A percentile compares a stretch with the other conserved stretches of the same genome.
These are phyloP conservation scores for Amniataba percoides DNA, from an alignment of 2,797 vertebrate genomes.

Conservation along the genomic window DNA sequence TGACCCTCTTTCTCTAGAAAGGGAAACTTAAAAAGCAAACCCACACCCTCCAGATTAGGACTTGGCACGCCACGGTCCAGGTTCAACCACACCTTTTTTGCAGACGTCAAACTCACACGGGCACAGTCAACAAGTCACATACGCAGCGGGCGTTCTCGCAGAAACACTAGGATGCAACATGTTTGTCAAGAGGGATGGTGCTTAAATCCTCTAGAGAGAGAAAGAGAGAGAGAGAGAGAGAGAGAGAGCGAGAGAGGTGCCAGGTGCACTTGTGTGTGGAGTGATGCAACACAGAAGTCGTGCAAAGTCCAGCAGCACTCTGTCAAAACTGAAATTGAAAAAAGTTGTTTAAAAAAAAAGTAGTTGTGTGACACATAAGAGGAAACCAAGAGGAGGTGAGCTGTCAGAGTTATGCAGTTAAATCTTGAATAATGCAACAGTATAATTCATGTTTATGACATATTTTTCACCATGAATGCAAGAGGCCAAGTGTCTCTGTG, in stretches of 20 bases:
- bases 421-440: not conserved
- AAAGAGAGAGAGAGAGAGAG: too few species aligned
- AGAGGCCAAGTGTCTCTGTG: not conserved
- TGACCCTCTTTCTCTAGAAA: constrained; percentile 64
- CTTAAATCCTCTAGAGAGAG: constrained; percentile 49
- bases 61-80: constrained; percentile 55
- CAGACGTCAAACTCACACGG: constrained; percentile 68
- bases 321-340: not conserved
- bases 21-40: constrained; percentile 75
- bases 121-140: constrained; percentile 71
- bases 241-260: not conserved
- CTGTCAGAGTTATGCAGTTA: not conserved
- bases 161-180: constrained; percentile 65
- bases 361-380: not conserved
- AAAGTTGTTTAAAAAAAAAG: not conserved
- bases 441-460: not conserved
- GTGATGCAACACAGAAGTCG: constrained; percentile 13
- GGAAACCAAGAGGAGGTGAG: not conserved
- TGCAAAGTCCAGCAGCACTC: constrained; percentile 1
- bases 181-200: constrained; percentile 86
- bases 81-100: constrained; percentile 77
- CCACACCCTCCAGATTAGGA: constrained; percentile 70
- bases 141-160: constrained; percentile 36
- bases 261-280: constrained; percentile 50
- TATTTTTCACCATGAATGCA: not conserved